phyloP scores from a whole-genome alignment of 2,888 invertebrate genomes.

The Cataglyphis rosenhaueri region DNA sequence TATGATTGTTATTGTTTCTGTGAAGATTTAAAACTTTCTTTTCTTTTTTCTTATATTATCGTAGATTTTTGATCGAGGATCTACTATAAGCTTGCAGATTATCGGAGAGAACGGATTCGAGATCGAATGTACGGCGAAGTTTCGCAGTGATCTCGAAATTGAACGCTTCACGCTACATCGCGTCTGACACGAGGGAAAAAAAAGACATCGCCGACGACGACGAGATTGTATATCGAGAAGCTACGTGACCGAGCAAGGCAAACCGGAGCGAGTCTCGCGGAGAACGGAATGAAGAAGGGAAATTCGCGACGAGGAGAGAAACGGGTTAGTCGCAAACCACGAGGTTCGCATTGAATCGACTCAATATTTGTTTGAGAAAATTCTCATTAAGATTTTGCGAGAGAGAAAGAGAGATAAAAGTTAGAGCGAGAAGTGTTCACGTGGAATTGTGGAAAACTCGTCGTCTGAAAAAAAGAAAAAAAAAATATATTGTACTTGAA shows the following conservation, averaged over 20 bases:
- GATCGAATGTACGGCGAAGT: not conserved
- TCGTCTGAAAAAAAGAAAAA: not conserved
- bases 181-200: conserved; percentile 24
- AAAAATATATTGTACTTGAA: not conserved
- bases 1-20: not conserved
- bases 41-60: not conserved
- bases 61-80: not conserved
- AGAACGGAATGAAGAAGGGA: conserved; percentile 41
- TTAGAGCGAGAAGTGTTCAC: not conserved
- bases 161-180: conserved; percentile 46
- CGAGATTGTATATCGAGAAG: conserved; percentile 26
- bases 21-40: not conserved
- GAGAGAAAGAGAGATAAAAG: not conserved
- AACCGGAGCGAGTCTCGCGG: conserved; percentile 35
- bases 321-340: conserved; percentile 32
- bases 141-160: conserved; percentile 41
- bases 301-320: conserved; percentile 38
- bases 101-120: conserved; percentile 1
- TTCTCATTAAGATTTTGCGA: not conserved
- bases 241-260: conserved; percentile 42
- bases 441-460: not conserved
- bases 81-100: not conserved
- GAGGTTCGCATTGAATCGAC: not conserved
- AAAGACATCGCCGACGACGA: conserved; percentile 27
- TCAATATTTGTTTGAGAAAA: not conserved